Base-by-base conservation (phyloP, 2,797 vertebrate species). In the Staurois parvus region DNA sequence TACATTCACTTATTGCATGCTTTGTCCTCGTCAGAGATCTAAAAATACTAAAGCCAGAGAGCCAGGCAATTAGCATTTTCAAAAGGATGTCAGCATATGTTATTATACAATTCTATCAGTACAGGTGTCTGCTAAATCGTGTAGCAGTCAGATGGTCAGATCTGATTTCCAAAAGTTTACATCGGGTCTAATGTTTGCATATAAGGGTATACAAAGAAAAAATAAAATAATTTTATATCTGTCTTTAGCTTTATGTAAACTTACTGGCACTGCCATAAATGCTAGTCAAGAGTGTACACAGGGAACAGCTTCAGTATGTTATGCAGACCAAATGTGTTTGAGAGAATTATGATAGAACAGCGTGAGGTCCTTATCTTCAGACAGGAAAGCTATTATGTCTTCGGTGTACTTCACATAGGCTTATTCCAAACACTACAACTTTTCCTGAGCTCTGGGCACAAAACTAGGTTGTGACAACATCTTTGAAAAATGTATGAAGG, bases 401-500 rank as follows among this genome's bases (percentile, higher is more conserved):
- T 76, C 24, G 81, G 26, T 17, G 24, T 34, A 78, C 34, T 82
- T 77, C 66, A 29, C 72, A 68, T 79, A 83, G 64, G 79, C 73
- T 86, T 76, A 81, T 80, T 87, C 84, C 81, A 90, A 86, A 80
- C 62, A 68, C 45, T 87, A 80, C 88, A 84, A 73, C 79, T 76
- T 88, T 86, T 70, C 86, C 84, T 21, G 17, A 67, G 85, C 28
- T 59, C 67, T 64, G 74, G 79, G 79, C 66, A 83, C 28, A 78
- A 67, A 66, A 29, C 82, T 72, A 32, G 89, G 90, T 30, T 76
- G 72, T 91, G 90, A 89, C 74, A 85, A 12, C 26, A 91, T 85
- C 42, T 11, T 48, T 88, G 17, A 85, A 34, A 90, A 89, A 87
- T 91, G 79, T 69, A 87, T 88, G 85, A 78, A 89, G 64, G 87